Evolutionary conservation across 2,113 vertebrate genomes (phyloP).

Genomic region (Larimichthys polyactis): DNA sequence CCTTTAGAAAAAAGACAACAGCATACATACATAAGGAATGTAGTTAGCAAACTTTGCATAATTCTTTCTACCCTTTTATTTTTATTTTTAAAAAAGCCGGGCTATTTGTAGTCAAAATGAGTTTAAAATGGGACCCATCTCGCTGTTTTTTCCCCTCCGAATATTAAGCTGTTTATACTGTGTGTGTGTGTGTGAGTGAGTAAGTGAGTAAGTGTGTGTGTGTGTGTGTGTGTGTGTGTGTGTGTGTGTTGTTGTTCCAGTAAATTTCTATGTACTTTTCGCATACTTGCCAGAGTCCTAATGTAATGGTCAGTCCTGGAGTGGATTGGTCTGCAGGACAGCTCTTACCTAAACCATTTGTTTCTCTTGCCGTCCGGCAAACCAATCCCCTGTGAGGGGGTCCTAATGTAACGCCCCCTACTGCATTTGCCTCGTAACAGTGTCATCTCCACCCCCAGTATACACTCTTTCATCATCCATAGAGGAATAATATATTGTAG

Average conservation of each 20-base stretch:
- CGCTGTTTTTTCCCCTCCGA: neutral
- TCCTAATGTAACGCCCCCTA: constrained; percentile 53
- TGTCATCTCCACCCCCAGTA: constrained; percentile 65
- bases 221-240: constrained; percentile 1
- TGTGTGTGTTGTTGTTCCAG: constrained; percentile 1
- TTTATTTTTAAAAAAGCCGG: no score
- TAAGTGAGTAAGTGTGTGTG: neutral
- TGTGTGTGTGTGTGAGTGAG: neutral
- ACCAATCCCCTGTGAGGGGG: constrained; percentile 60
- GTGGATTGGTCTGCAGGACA: constrained; percentile 39
- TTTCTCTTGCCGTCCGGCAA: constrained; percentile 22
- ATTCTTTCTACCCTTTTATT: constrained; percentile 30
- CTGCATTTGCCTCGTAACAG: constrained; percentile 77
- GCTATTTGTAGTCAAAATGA: constrained; percentile 34
- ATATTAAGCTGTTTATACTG: constrained; percentile 9
- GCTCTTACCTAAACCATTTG: constrained; percentile 38
- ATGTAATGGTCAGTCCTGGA: constrained; percentile 28
- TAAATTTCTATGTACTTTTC: constrained; percentile 15
- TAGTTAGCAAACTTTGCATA: constrained; percentile 55
- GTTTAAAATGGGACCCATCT: constrained; percentile 16
- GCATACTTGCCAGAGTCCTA: neutral
- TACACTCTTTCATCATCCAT: constrained; percentile 79
- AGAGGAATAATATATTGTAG: constrained; percentile 78
- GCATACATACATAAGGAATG: constrained; percentile 21
- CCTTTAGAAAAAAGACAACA: constrained; percentile 41